Conservation (phyloP, 2,888 invertebrate species). For the Xylota sylvarum region DNA sequence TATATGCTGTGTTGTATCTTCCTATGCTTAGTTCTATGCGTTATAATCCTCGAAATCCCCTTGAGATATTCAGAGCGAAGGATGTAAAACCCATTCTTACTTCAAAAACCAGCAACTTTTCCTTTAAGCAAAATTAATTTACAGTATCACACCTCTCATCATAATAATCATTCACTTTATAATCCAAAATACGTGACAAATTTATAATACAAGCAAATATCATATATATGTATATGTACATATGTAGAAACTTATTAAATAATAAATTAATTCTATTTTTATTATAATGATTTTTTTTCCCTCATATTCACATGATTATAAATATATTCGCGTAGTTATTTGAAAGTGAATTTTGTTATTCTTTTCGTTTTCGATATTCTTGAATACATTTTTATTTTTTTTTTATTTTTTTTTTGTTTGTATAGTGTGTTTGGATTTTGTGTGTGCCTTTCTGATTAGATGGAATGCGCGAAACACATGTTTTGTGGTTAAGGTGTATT, state of each 20-base stretch:
- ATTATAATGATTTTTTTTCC: constrained; percentile 9
- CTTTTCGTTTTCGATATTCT: constrained; percentile 32
- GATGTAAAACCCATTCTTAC: too few species aligned
- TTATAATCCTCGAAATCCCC: too few species aligned
- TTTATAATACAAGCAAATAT: constrained; percentile 17
- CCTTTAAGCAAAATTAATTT: background rate
- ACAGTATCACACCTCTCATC: constrained; percentile 28
- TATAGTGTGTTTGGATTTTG: constrained; percentile 35
- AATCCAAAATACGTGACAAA: constrained; percentile 26
- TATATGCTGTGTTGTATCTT: too few species aligned
- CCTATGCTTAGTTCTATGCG: too few species aligned
- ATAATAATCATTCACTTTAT: background rate
- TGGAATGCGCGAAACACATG: constrained; percentile 55
- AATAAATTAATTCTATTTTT: constrained; percentile 46
- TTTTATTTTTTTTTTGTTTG: background rate
- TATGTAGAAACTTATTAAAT: constrained; percentile 7
- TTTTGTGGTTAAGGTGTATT: constrained; percentile 13
- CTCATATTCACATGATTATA: constrained; percentile 47
- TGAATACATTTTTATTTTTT: constrained; percentile 3
- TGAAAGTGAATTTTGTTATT: constrained; percentile 64
- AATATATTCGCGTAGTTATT: constrained; percentile 26
- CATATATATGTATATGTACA: background rate
- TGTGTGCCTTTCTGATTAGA: constrained; percentile 64
- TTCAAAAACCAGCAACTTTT: too few species aligned
- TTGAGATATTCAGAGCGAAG: too few species aligned